Evolutionary conservation across 2,888 invertebrate species (phyloP).

Genomic region (Nephrotoma appendiculata): DNA sequence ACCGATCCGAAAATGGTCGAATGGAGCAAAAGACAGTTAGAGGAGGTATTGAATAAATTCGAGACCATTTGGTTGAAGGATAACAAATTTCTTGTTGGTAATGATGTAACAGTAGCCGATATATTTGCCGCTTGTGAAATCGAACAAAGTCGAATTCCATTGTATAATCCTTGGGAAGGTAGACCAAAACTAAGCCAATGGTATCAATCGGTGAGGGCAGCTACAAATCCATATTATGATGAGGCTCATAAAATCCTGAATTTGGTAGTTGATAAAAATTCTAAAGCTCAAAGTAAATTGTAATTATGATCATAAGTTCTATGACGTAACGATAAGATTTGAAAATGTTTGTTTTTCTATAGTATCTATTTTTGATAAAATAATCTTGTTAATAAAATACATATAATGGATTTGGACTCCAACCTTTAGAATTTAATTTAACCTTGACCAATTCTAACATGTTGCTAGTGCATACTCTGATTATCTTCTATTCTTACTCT

Average conservation of each 20-base stretch:
- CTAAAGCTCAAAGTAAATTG: not conserved
- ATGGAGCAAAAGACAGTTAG: constrained; percentile 34
- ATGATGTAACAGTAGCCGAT: constrained; percentile 56
- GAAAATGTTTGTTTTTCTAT: too few species aligned
- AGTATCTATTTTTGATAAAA: too few species aligned
- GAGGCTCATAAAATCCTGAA: constrained; percentile 44
- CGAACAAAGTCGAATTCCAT: constrained; percentile 54
- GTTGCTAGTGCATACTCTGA: too few species aligned
- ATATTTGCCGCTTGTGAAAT: constrained; percentile 61
- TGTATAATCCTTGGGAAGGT: constrained; percentile 43
- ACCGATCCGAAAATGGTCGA: constrained; percentile 22
- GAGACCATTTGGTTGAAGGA: constrained; percentile 43
- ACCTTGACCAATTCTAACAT: too few species aligned
- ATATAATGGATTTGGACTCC: not conserved
- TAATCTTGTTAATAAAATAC: too few species aligned
- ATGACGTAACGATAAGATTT: too few species aligned
- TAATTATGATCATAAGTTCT: not conserved
- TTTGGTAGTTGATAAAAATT: constrained; percentile 15
- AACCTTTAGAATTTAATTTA: not conserved
- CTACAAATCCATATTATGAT: constrained; percentile 48
- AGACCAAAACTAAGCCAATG: constrained; percentile 46
- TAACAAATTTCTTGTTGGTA: constrained; percentile 39
- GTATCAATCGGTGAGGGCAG: constrained; percentile 44
- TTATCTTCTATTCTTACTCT: too few species aligned
- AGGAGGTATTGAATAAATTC: constrained; percentile 39